A percentile compares a stretch with the other conserved stretches of the same genome.
These are phyloP conservation scores for Sebastes vulpes DNA, from an alignment of 2,797 vertebrate species.

Conservation along the genomic window DNA sequence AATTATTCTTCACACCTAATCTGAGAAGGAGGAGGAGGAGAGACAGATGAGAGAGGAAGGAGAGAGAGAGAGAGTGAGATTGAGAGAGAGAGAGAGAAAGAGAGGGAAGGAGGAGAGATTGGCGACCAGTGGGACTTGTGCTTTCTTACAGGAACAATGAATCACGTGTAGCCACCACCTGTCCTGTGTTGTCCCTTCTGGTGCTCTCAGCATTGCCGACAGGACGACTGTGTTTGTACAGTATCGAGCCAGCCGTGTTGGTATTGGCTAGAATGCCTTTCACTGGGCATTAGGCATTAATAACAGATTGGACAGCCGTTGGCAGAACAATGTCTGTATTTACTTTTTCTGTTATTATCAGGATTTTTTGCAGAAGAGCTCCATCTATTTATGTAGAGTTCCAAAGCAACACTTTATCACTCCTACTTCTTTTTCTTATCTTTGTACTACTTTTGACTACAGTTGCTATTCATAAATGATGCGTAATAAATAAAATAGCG, in stretches of 20 bases:
- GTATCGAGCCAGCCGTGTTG: constrained; percentile 66
- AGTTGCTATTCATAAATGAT: neutral
- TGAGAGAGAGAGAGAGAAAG: constrained; percentile 21
- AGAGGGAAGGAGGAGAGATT: constrained; percentile 55
- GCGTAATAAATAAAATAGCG: neutral
- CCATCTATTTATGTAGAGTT: constrained; percentile 27
- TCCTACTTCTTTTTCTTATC: neutral
- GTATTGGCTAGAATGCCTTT: constrained; percentile 60
- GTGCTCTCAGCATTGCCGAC: constrained; percentile 67
- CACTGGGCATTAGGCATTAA: constrained; percentile 68
- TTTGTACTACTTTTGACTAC: neutral
- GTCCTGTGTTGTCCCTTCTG: constrained; percentile 81
- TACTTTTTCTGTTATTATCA: constrained; percentile 50
- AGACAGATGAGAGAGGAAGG: constrained; percentile 60
- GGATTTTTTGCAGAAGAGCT: constrained; percentile 28
- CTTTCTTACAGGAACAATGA: constrained; percentile 83
- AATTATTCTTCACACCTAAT: constrained; percentile 87
- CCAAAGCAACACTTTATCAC: constrained; percentile 9
- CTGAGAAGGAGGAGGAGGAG: constrained; percentile 71
- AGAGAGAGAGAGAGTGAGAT: neutral
- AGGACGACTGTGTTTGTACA: constrained; percentile 79
- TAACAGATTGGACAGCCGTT: constrained; percentile 70
- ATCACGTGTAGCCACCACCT: constrained; percentile 80
- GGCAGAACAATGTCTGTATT: constrained; percentile 64
- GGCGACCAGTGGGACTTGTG: constrained; percentile 73